Base-by-base conservation (phyloP, 2,888 invertebrate genomes). In the Sinodicranocentrus sp. region DNA sequence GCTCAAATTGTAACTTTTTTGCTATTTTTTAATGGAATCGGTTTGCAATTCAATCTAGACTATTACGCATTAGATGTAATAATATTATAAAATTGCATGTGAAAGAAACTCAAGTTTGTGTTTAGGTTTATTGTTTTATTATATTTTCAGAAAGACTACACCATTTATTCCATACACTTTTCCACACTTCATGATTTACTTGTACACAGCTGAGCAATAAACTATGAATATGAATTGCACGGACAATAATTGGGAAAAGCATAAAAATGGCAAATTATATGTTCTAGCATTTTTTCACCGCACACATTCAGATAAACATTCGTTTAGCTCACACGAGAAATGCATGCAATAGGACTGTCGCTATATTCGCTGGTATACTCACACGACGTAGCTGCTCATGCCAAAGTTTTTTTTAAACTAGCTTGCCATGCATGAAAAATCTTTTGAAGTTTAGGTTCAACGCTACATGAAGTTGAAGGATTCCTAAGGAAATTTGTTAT, bases 201-300 rank as follows among this genome's bases (percentile, higher is more conserved):
- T 43, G 26, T 63, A 33, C 6, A 19, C 15, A 33, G 70, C n/a
- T n/a, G n/a, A n/a, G n/a, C n/a, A n/a, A 13, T 48, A 19, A 39
- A 48, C 1, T 17, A 17, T 63, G 17, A 26, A 44, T 21, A 71
- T 54, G 25, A 10, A 43, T 57, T n/a, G n/a, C n/a, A n/a, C n/a
- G n/a, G 71, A 43, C n/a, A 61, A 61, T 13, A 39, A 39, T 39
- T 5, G 39, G 5, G 39, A 65, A 26, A 59, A 17, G 61, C n/a
- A 28, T 67, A 73, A 73, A 80, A 10, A 72, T 73, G 44, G 80
- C 73, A 80, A 80, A 80, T 80, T 80, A 80, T 73, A 80, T 67
- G 21, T 28, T 67, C 5, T 43, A n/a, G 25, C 57, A 23, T 57
- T 57, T 80, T 80, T 65, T 73, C 63, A 48, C 57, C 23, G 15